Base-by-base conservation (phyloP, 2,888 invertebrate genomes). In the Adelphocoris suturalis region DNA sequence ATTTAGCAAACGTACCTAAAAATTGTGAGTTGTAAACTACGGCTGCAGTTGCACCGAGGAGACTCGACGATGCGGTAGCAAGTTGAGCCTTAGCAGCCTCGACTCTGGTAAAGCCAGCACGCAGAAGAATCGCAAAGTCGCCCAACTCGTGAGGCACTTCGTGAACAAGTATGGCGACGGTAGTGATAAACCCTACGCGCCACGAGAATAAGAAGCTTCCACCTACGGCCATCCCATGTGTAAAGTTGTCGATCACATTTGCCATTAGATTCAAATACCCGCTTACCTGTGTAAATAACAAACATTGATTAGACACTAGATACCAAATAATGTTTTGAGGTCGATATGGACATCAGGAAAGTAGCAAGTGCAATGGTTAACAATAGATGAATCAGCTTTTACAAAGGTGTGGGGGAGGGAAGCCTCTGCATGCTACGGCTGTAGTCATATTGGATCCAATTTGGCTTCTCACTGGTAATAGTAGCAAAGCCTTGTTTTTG, bases 221-320 rank as follows among this genome's bases (percentile, higher is more conserved):
- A n/a, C 98, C 99, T 13, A 99, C 97, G 0, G 99, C 99, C 90
- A 99, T 94, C 0, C 99, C 99, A 93, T 99, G 99, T 0, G 99
- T 99, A 94, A 99, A 99, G 94, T 99, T 99, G 94, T 99, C 99
- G 91, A 99, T 98, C 13, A 97, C 96, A 94, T 99, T 99, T 3
- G 99, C 99, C 94, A 98, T 95, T 92, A 99, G 94, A 94, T 99
- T 99, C 92, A 99, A 94, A 94, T 99, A 99, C 0, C 99, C 99
- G 85, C 91, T 90, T 14, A 91, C 90, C 90, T 91, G 84, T 9
- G 75, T 52, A 91, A 76, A 91, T 46, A 46, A 61, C 52, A 61
- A 61, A 19, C 19, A 61, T 19, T 61, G n/a, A 61, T 9, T 61
- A 19, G 23, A 86, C 23, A 23, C 94, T 48, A 46, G 46, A 14